A percentile compares a stretch with the other conserved stretches of the same genome.
phyloP scores from a whole-genome alignment of 2,888 invertebrate genomes.

The Timandra comae region DNA sequence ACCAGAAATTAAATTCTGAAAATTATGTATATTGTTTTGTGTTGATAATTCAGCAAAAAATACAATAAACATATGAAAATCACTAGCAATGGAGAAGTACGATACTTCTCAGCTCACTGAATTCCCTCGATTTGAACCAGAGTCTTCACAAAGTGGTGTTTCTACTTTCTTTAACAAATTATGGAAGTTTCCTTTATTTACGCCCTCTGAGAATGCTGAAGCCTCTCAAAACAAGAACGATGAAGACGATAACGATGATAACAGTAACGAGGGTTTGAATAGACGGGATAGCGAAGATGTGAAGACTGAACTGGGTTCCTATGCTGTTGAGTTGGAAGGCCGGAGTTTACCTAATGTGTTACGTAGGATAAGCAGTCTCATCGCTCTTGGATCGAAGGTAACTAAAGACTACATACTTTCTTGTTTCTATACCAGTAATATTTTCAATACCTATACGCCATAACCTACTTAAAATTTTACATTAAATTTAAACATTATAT shows the following conservation, averaged over 20 bases:
- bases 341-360: conserved; percentile 90
- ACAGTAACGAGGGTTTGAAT: conserved; percentile 31
- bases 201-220: conserved; percentile 49
- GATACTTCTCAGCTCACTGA: conserved; percentile 67
- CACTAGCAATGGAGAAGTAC: conserved; percentile 57
- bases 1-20: too few species aligned
- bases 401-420: too few species aligned
- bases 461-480: too few species aligned
- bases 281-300: conserved; percentile 41
- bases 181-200: conserved; percentile 81
- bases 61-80: too few species aligned
- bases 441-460: too few species aligned
- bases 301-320: conserved; percentile 52
- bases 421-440: too few species aligned
- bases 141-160: conserved; percentile 83
- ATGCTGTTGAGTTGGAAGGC: conserved; percentile 79
- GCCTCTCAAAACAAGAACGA: conserved; percentile 34
- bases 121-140: conserved; percentile 81
- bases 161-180: conserved; percentile 85
- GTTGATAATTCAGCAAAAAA: too few species aligned
- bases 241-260: conserved; percentile 30
- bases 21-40: too few species aligned
- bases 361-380: conserved; percentile 89
- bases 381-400: conserved; percentile 88
- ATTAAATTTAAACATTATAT: too few species aligned